Evolutionary conservation across 2,888 invertebrate species (phyloP).

Genomic region (Petrophora chlorosata): DNA sequence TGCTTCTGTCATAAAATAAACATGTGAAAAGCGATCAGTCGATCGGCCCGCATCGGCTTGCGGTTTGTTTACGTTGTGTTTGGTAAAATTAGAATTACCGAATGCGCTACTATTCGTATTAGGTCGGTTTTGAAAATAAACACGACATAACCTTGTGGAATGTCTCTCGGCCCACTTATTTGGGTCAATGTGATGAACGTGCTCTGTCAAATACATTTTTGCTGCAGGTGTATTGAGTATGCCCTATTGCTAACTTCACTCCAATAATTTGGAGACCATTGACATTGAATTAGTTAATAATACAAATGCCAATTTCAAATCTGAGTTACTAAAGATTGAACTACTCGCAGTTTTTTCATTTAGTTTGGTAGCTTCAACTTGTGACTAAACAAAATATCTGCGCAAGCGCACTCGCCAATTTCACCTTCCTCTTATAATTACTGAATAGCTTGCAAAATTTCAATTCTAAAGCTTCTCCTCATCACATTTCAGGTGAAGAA

Average conservation of each 20-base stretch:
- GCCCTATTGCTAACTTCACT: conserved; percentile 10
- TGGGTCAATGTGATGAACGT: conserved; percentile 80
- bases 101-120: conserved; percentile 74
- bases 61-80: conserved; percentile 80
- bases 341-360: background rate
- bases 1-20: conserved; percentile 61
- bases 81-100: conserved; percentile 76
- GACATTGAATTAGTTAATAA: conserved; percentile 26
- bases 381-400: no score
- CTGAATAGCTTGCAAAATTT: no score
- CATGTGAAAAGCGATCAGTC: conserved; percentile 61
- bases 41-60: conserved; percentile 59
- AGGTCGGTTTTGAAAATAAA: conserved; percentile 80
- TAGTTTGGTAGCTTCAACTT: no score
- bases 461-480: conserved; percentile 1
- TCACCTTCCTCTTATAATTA: no score
- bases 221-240: conserved; percentile 21
- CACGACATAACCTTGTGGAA: conserved; percentile 74
- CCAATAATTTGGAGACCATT: conserved; percentile 16
- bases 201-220: conserved; percentile 59
- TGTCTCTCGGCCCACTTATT: conserved; percentile 72
- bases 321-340: background rate
- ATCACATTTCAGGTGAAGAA: conserved; percentile 72
- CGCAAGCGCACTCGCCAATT: no score
- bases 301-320: conserved; percentile 18